Evolutionary conservation across 2,888 invertebrate genomes (phyloP), one percentile per base, ranked within the genome.

Genomic region (Epinotia brunnichana): DNA sequence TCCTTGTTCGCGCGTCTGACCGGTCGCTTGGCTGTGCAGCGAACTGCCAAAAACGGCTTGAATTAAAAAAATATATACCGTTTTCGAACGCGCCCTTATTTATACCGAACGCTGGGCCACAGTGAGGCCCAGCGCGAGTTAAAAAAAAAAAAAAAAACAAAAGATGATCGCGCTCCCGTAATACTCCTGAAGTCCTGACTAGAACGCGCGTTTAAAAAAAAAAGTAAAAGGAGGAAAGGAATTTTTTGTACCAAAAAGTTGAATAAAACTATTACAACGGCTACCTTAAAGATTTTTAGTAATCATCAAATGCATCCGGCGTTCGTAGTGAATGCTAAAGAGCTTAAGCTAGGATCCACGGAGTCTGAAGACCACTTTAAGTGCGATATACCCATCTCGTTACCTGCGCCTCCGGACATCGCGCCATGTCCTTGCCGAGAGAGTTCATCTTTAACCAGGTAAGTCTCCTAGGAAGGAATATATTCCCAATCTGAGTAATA

Each of bases 361-460:
- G 92, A 93, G 73, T 88, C 92, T 0, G 92, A 92, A 74, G 91
- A 92, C 61, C 87, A 90, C 75, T 88, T 89, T 83, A 83, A 81
- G 29, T 86, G 83, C 73, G 80, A 80, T 5, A 75, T 82, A 63
- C 81, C 82, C 10, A 80, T 88, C 62, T 84, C 88, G 0, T 75
- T 91, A 72, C 90, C 90, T n/a, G 91, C 91, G 0, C 91, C 92
- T 21, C 92, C 92, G 2, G 85, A 89, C 74, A 87, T 83, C 54
- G 35, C 48, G 74, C 72, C 74, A 95, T 95, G 95, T 95, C 95
- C 80, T 81, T 95, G 77, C 95, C 95, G 73, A 87, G 95, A 79
- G 94, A 95, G 83, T 95, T 95, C 85, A 93, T 94, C 78, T 94
- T 94, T 80, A 94, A 94, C 79, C 93, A 94, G 90, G 94, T 94